Evolutionary conservation across 2,888 invertebrate species (phyloP).

Genomic region (Diaperis boleti): DNA sequence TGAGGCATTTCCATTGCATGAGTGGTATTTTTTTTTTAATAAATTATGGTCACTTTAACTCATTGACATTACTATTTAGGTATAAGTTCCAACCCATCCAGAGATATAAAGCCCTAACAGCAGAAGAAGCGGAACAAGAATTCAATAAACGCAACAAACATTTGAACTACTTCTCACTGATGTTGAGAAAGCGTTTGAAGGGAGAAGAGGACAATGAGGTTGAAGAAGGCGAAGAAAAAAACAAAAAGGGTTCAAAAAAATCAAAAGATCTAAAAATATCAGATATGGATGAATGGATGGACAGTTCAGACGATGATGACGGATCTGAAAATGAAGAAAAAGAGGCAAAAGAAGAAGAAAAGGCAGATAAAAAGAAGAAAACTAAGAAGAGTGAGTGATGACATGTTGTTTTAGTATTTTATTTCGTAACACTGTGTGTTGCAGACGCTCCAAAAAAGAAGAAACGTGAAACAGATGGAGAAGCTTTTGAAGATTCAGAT

Average conservation of each 20-base stretch:
- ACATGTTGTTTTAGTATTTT: slow-evolving; percentile 23
- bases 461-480: slow-evolving; percentile 86
- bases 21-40: slow-evolving; percentile 73
- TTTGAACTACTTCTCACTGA: slow-evolving; percentile 94
- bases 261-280: slow-evolving; percentile 83
- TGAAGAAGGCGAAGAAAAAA: slow-evolving; percentile 53
- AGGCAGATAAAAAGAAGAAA: slow-evolving; percentile 73
- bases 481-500: slow-evolving; percentile 96
- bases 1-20: slow-evolving; percentile 94
- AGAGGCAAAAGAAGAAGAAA: slow-evolving; percentile 75
- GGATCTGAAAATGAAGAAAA: slow-evolving; percentile 80
- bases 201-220: slow-evolving; percentile 73
- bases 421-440: slow-evolving; percentile 35
- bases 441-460: slow-evolving; percentile 68
- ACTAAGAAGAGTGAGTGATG: slow-evolving; percentile 62
- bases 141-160: slow-evolving; percentile 96
- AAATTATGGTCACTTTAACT: background rate
- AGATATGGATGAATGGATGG: slow-evolving; percentile 96
- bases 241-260: slow-evolving; percentile 53
- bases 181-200: slow-evolving; percentile 90
- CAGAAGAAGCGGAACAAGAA: slow-evolving; percentile 98
- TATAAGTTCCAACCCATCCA: slow-evolving; percentile 92
- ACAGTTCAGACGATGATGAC: slow-evolving; percentile 81
- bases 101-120: slow-evolving; percentile 92
- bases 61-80: too few relatives aligned